These are phyloP conservation scores for Tenodera sinensis DNA, from an alignment of 2,888 invertebrate species.

Conservation along the genomic window DNA sequence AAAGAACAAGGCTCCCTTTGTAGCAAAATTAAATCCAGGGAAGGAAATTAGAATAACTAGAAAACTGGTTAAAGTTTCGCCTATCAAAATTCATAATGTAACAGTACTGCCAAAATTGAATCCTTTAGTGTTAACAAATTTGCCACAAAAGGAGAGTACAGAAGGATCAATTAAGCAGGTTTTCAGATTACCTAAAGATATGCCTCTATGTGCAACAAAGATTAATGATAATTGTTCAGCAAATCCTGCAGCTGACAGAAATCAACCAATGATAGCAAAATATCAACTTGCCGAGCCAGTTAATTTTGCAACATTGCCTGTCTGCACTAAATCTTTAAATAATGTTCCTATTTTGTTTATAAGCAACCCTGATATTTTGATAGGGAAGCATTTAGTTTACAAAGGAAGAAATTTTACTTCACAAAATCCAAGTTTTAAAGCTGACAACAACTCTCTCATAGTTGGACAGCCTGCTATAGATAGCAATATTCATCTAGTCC, in stretches of 20 bases:
- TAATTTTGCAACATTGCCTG: neutral
- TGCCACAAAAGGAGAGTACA: neutral
- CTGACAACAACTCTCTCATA: neutral
- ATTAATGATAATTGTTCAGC: neutral
- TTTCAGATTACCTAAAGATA: neutral
- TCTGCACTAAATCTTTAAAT: neutral
- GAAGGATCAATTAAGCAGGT: neutral
- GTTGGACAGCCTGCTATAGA: neutral
- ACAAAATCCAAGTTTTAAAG: neutral
- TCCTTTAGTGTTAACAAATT: neutral
- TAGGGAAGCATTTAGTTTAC: neutral
- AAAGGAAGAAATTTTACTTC: neutral
- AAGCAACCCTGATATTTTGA: neutral
- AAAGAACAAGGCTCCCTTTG: neutral
- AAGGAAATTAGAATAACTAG: neutral
- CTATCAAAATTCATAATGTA: neutral
- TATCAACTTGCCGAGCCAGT: neutral
- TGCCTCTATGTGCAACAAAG: neutral
- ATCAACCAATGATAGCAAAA: neutral
- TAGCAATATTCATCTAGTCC: neutral
- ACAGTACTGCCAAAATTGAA: neutral
- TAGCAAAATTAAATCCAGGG: neutral
- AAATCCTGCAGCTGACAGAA: neutral
- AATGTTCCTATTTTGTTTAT: neutral
- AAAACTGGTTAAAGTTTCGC: neutral